Evolutionary conservation across 35 echinoderm and acorn worm genomes (phyloP), one percentile per base, ranked within the genome.

Genomic region (Patiria miniata): DNA sequence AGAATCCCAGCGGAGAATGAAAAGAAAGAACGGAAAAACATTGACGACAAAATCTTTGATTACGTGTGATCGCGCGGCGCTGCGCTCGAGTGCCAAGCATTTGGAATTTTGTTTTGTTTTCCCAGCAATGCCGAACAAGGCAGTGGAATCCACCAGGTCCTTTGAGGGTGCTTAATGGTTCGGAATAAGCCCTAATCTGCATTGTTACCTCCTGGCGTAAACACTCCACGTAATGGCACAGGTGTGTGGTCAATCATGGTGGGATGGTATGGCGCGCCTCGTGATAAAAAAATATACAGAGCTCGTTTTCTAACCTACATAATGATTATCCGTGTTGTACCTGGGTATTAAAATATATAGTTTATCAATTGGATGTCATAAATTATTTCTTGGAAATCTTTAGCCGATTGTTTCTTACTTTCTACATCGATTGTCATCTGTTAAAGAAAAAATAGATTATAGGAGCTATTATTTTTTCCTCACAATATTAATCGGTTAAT

Each of bases 121-220:
- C 65, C 23, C 65, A 73, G 65, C 65, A 16, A 73, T 73, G 26
- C 65, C 65, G 65, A 73, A 73, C 65, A 73, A 73, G 26, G 65
- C 26, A 10, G 10, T 26, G 26, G 65, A 73, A 73, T 73, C 65
- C 29, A 23, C 14, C 26, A 23, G 34, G 26, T 18, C n/a, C 34
- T 73, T 73, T 32, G 65, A 73, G 26, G 65, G 65, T 73, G 65
- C 65, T 73, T 73, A 73, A 73, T 73, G 65, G 65, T 73, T 73
- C 26, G 65, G 65, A 73, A 73, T 73, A 73, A 73, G 65, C 65
- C 26, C 65, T 32, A 73, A 73, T 73, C 65, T 34, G 8, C 65
- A 73, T 73, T 73, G 65, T 73, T 30, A 32, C 23, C 26, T 26
- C 26, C 65, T 73, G 65, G 65, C 65, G 65, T 73, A 73, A 73